Conservation (phyloP, 1,140 invertebrate genomes). For the Phthorimaea operculella region DNA sequence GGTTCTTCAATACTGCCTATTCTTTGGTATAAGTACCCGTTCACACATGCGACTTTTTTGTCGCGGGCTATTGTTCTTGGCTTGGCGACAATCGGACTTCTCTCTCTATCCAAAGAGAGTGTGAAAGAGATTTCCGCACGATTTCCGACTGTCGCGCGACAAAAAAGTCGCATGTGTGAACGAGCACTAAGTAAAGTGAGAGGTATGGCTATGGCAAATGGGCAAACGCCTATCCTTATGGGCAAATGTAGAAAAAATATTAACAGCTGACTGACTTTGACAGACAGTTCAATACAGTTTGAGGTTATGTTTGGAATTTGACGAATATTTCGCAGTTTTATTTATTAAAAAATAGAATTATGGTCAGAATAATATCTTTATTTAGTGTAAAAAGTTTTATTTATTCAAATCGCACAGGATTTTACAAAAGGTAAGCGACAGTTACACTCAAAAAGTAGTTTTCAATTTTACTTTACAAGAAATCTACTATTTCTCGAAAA, state of each 20-base stretch:
- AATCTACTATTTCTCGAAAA: neutral
- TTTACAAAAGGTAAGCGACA: neutral
- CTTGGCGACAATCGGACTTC: too few relatives aligned
- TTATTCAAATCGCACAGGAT: neutral
- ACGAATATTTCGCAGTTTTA: neutral
- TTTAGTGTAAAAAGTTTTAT: neutral
- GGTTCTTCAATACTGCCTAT: too few relatives aligned
- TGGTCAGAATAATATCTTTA: slow-evolving; percentile 3
- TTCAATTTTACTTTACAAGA: neutral
- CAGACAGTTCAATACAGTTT: too few relatives aligned
- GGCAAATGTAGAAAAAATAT: too few relatives aligned
- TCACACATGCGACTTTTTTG: too few relatives aligned
- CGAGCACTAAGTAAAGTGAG: neutral
- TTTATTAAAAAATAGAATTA: neutral
- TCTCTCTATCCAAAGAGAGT: too few relatives aligned
- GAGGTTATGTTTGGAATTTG: too few relatives aligned
- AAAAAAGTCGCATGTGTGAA: neutral
- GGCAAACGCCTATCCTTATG: neutral
- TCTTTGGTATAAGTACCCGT: too few relatives aligned
- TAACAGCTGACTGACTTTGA: too few relatives aligned
- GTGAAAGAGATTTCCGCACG: too few relatives aligned
- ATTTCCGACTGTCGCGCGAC: too few relatives aligned
- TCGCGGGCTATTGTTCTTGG: too few relatives aligned
- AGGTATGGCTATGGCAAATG: neutral
- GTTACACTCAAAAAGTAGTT: neutral